Conservation (phyloP, 1,140 invertebrate species). For the Pseudachorutes palmiensis region DNA sequence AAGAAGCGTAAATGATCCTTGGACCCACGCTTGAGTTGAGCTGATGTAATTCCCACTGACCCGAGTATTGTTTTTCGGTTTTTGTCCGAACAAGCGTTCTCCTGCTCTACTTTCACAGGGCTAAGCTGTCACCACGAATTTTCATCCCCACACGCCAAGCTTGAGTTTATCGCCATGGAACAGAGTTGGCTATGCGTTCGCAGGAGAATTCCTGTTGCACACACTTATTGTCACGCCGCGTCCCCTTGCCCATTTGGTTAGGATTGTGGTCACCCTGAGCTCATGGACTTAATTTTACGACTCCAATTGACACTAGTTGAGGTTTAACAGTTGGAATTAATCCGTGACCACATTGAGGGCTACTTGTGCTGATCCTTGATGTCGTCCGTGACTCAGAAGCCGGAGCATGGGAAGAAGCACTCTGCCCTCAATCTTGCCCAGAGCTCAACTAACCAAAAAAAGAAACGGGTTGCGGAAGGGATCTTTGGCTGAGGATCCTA, state of each 20-base stretch:
- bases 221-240: background rate
- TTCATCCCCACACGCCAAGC: background rate
- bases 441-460: background rate
- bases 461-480: background rate
- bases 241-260: background rate
- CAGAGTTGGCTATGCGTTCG: background rate
- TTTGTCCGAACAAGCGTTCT: too few relatives aligned
- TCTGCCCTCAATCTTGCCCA: background rate
- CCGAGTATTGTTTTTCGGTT: too few relatives aligned
- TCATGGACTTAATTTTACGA: background rate
- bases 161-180: background rate
- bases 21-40: background rate
- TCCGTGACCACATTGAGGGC: background rate
- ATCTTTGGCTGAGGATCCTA: background rate
- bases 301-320: background rate
- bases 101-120: too few relatives aligned
- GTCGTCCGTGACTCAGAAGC: too few relatives aligned
- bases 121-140: background rate
- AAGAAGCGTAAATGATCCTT: background rate
- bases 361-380: background rate
- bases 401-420: background rate
- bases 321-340: background rate
- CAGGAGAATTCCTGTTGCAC: background rate
- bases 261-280: background rate
- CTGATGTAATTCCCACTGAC: background rate